Percentiles rank a stretch among this genome's conserved stretches.
phyloP scores from a whole-genome alignment of 2,797 vertebrate species.

The Crypturellus tataupa region DNA sequence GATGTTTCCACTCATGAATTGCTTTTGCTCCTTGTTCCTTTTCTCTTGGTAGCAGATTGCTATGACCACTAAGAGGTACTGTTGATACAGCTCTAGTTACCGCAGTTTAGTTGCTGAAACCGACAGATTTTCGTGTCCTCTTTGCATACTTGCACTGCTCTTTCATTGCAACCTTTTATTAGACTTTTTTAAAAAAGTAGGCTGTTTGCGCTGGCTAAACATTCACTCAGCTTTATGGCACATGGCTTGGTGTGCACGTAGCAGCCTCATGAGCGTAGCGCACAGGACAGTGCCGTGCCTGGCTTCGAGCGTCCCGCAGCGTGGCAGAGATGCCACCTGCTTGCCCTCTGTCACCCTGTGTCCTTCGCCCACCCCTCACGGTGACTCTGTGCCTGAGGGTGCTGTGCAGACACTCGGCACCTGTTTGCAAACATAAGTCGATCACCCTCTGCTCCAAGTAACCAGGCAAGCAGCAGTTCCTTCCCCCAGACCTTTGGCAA shows the following conservation, averaged over 20 bases:
- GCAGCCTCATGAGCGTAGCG: not conserved
- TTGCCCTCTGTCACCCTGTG: not conserved
- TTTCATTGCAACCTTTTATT: not conserved
- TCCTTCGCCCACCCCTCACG: not conserved
- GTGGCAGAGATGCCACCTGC: not conserved
- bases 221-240: not conserved
- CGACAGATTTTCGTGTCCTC: not conserved
- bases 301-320: not conserved
- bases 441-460: not conserved
- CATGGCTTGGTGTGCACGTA: not conserved
- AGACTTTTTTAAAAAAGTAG: not conserved
- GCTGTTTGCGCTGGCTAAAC: not conserved
- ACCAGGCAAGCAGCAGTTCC: not conserved
- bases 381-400: not conserved
- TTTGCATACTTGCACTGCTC: not conserved
- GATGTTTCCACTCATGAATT: not conserved
- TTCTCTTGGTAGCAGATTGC: conserved; percentile 45
- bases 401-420: not conserved
- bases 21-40: not conserved
- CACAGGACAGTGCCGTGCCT: not conserved
- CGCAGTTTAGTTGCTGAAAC: not conserved
- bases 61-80: conserved; percentile 70
- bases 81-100: conserved; percentile 71
- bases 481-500: not conserved
- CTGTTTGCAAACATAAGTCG: not conserved